Base-by-base conservation (phyloP, 1,140 invertebrate species). In the Euborellia annulipes region DNA sequence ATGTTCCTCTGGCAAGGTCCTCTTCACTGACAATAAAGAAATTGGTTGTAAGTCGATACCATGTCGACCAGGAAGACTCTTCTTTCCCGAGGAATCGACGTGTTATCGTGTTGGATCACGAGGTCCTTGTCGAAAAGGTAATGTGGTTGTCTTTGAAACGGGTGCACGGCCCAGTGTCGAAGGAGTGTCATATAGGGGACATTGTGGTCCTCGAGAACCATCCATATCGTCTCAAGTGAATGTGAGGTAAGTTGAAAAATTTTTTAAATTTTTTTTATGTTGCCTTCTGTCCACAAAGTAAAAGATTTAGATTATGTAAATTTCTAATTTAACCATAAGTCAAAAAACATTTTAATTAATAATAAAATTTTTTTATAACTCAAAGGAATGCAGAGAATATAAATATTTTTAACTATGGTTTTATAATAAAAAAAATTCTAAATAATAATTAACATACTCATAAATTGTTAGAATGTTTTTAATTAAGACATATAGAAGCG, bases 131-230 rank as follows among this genome's bases (percentile, higher is more conserved):
- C 64, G 69, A 0, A 55, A 59, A 6, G 75, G 78, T 1, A 73
- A 82, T 53, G 68, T 84, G 3, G 75, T 87, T 1, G 69, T 82
- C 0, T 85, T 82, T 54, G 82, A 86, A 63, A 80, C 83, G 51
- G 75, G 73, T 1, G 74, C 77, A 0, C 61, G 79, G 13, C 80
- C 80, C 0, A 81, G 80, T 0, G 51, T 83, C 0, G 80, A 85
- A 51, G 83, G 82, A 0, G 70, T 85, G 16, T 80, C 81, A n/a
- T 85, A 84, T 54, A 81, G 82, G 45, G 83, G 82, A 0, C 70
- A 82, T 3, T 87, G 84, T 50, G 78, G 74, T 2, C 85, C 82
- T 52, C 71, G 68, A 0, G 69, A 59, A 2, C 54, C n/a, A 3
- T 32, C 41, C 47, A 34, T 27, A 21, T 22, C 32, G 16, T n/a